phyloP scores from a whole-genome alignment of 1,140 invertebrate genomes.

The Lordiphosa clarofinis region DNA sequence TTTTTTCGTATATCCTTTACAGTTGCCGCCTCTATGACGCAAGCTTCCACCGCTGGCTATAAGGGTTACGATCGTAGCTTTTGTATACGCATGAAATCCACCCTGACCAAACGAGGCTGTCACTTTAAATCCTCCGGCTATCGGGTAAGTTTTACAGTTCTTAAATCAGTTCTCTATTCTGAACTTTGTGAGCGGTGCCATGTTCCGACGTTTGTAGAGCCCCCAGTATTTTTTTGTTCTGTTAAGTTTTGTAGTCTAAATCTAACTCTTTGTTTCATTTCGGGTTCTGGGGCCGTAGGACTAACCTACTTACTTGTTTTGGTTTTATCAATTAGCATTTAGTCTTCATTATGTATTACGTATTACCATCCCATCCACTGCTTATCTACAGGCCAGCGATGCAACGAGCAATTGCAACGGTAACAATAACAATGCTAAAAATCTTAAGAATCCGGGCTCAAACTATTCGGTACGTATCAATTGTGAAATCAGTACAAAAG shows the following conservation, averaged over 20 bases:
- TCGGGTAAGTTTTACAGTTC: conserved; percentile 85
- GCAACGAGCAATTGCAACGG: conserved; percentile 73
- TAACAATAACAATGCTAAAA: conserved; percentile 77
- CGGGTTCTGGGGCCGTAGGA: conserved; percentile 23
- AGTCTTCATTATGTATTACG: conserved; percentile 53
- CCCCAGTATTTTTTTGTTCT: conserved; percentile 4
- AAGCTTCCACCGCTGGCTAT: conserved; percentile 87
- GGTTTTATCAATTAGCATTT: conserved; percentile 27
- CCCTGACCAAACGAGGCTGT: conserved; percentile 97
- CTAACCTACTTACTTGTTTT: conserved; percentile 35
- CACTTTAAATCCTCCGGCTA: conserved; percentile 99
- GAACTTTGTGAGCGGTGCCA: conserved; percentile 19
- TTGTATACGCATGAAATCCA: conserved; percentile 98
- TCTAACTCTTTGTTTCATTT: conserved; percentile 13
- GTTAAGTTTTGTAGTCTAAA: conserved; percentile 2
- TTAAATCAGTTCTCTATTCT: conserved; percentile 2
- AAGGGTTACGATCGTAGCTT: conserved; percentile 95
- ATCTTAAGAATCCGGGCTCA: conserved; percentile 79
- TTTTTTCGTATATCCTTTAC: conserved; percentile 45
- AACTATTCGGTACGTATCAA: conserved; percentile 80
- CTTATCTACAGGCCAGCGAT: conserved; percentile 79
- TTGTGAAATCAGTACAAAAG: conserved; percentile 76
- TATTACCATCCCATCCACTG: conserved; percentile 78
- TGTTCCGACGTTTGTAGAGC: conserved; percentile 29
- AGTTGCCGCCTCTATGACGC: conserved; percentile 93